A percentile compares a stretch with the other conserved stretches of the same genome.
Conservation (phyloP, 1,140 invertebrate species). For the Tetranychus urticae region DNA sequence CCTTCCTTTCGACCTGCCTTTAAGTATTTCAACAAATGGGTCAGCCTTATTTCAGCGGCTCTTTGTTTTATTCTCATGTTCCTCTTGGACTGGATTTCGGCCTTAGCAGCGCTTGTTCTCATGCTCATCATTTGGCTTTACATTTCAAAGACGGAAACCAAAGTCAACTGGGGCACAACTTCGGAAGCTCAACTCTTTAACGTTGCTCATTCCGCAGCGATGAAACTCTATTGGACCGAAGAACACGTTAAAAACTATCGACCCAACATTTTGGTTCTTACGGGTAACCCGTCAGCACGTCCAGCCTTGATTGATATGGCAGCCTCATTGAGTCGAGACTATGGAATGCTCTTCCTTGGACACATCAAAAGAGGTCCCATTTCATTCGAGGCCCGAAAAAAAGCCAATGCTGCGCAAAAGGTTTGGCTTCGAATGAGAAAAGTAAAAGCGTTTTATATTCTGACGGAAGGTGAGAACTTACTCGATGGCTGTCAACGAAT, state of each 20-base stretch:
- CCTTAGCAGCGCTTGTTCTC: slow-evolving; percentile 25
- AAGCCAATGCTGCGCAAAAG: slow-evolving; percentile 23
- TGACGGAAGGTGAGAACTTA: slow-evolving; percentile 33
- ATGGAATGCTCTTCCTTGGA: slow-evolving; percentile 29
- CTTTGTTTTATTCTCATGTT: slow-evolving; percentile 32
- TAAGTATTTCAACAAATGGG: slow-evolving; percentile 31
- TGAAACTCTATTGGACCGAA: slow-evolving; percentile 26
- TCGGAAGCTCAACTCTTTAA: slow-evolving; percentile 37
- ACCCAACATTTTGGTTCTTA: slow-evolving; percentile 31
- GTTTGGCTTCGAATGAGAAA: slow-evolving; percentile 23
- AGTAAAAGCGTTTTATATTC: slow-evolving; percentile 27
- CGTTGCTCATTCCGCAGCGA: slow-evolving; percentile 26
- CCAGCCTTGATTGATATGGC: slow-evolving; percentile 32
- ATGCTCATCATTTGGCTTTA: slow-evolving; percentile 23
- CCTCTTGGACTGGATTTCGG: slow-evolving; percentile 30
- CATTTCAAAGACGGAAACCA: slow-evolving; percentile 25
- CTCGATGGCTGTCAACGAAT: slow-evolving; percentile 28
- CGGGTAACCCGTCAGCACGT: slow-evolving; percentile 26
- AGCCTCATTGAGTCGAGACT: slow-evolving; percentile 26
- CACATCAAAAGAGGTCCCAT: slow-evolving; percentile 35
- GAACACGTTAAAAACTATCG: slow-evolving; percentile 37
- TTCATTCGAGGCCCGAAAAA: slow-evolving; percentile 20
- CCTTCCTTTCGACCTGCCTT: slow-evolving; percentile 25
- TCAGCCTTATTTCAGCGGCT: slow-evolving; percentile 25
- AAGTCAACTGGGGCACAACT: slow-evolving; percentile 38